phyloP scores from a whole-genome alignment of 2,113 vertebrate species.

The Nasalis larvatus region DNA sequence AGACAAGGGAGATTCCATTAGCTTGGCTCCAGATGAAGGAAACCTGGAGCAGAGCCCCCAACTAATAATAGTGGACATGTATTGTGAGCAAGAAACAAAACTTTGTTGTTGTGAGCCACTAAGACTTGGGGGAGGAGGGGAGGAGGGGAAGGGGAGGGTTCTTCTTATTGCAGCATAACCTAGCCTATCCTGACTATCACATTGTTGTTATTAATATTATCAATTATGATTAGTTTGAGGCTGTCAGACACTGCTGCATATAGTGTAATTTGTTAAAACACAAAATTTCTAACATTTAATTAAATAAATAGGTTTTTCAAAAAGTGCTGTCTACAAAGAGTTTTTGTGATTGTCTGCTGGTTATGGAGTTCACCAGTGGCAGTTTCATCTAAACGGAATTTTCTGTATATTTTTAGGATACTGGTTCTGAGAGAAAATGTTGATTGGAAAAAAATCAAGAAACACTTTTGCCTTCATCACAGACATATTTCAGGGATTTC shows the following conservation, averaged over 20 bases:
- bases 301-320: background rate
- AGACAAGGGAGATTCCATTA: background rate
- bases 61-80: background rate
- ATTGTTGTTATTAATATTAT: background rate
- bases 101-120: background rate
- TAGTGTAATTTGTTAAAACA: background rate
- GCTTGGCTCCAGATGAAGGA: background rate
- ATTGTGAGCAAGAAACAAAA: background rate
- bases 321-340: background rate
- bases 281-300: background rate
- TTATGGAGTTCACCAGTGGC: background rate
- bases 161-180: background rate
- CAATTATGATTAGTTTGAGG: background rate
- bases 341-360: background rate
- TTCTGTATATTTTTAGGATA: slow-evolving; percentile 7
- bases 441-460: slow-evolving; percentile 42
- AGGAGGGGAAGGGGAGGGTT: background rate
- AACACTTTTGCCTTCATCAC: slow-evolving; percentile 34
- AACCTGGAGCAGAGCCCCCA: background rate
- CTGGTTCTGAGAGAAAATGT: background rate
- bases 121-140: background rate
- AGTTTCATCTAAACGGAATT: slow-evolving; percentile 5
- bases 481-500: slow-evolving; percentile 47
- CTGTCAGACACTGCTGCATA: background rate
- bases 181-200: background rate